phyloP scores from a whole-genome alignment of 2,113 vertebrate species.

The Odocoileus hemionus region DNA sequence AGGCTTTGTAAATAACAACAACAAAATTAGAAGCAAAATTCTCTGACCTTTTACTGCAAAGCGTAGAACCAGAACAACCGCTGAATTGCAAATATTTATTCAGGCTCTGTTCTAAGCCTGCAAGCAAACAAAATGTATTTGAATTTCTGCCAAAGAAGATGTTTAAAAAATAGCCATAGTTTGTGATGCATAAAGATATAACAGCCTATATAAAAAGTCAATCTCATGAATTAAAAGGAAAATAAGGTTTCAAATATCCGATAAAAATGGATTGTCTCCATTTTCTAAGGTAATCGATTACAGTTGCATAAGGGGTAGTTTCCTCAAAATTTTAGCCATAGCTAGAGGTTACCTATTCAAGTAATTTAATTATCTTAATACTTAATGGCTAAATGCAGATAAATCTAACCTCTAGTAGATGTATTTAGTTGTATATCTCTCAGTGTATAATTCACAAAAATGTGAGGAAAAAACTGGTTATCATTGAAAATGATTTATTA shows the following conservation, averaged over 20 bases:
- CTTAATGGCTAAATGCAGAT: neutral
- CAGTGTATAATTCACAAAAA: neutral
- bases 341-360: neutral
- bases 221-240: neutral
- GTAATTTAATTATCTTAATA: neutral
- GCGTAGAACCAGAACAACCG: constrained; percentile 39
- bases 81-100: constrained; percentile 73
- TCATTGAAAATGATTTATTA: neutral
- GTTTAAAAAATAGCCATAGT: constrained; percentile 56
- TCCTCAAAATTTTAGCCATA: neutral
- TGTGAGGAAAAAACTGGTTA: neutral
- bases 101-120: constrained; percentile 48
- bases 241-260: constrained; percentile 8
- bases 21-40: constrained; percentile 58
- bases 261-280: neutral
- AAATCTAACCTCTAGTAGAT: neutral
- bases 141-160: constrained; percentile 61
- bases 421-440: neutral
- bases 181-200: constrained; percentile 30
- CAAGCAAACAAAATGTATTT: constrained; percentile 54
- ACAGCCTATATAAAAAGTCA: constrained; percentile 41
- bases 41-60: constrained; percentile 63
- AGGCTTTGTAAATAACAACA: constrained; percentile 36
- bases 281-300: neutral
- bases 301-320: neutral